These are phyloP conservation scores for Drosophila nasuta DNA, from an alignment of 1,140 invertebrate species.

Conservation along the genomic window DNA sequence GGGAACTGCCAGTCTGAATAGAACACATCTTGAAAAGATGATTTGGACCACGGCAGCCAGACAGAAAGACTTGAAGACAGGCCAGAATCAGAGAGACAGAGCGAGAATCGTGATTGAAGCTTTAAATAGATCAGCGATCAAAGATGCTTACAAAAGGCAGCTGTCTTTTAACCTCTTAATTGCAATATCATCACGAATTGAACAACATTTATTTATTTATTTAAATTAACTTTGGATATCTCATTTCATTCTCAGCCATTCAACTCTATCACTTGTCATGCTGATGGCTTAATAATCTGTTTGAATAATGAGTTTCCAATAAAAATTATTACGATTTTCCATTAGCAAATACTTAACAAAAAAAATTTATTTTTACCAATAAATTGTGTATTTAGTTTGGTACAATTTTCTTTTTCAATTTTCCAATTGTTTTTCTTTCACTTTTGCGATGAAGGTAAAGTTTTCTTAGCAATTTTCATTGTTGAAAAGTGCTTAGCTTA, in stretches of 20 bases:
- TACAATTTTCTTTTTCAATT: not conserved
- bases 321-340: not conserved
- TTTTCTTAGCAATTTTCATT: constrained; percentile 1
- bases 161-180: constrained; percentile 27
- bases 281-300: not conserved
- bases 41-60: constrained; percentile 29
- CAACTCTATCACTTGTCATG: not conserved
- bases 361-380: too few relatives aligned
- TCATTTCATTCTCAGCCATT: constrained; percentile 1
- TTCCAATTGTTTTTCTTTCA: not conserved
- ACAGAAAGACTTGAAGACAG: not conserved
- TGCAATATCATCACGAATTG: constrained; percentile 33
- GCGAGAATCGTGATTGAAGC: constrained; percentile 65
- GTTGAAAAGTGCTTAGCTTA: constrained; percentile 2
- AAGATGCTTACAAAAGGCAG: constrained; percentile 19
- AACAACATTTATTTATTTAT: constrained; percentile 22
- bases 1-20: constrained; percentile 11
- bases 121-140: constrained; percentile 38
- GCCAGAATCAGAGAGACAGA: constrained; percentile 19
- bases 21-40: constrained; percentile 34
- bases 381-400: too few relatives aligned
- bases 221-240: constrained; percentile 11
- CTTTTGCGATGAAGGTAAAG: not conserved
- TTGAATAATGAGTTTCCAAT: constrained; percentile 5
- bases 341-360: not conserved